Evolutionary conservation across 2,888 invertebrate genomes (phyloP), one percentile per base, ranked within the genome.

Genomic region (Drosophila rellima): DNA sequence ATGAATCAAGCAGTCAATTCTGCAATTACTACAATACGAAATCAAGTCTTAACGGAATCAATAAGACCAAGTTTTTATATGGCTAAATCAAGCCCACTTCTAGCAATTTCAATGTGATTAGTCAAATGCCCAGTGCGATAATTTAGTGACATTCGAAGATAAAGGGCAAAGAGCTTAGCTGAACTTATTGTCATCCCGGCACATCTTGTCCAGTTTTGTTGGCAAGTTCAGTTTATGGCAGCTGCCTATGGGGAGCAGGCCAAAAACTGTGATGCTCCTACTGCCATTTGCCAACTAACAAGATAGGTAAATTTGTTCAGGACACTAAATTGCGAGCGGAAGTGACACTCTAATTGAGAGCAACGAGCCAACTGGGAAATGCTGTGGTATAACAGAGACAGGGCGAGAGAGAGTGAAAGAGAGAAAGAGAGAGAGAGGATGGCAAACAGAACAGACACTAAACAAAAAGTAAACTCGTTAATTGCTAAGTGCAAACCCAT

Each of bases 291-390:
- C 56, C 48, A 17, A 10, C 64, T 48, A 47, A 40, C 39, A 59
- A 63, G 70, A 66, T 78, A 78, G 74, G 79, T 81, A 79, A 79
- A 79, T 81, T 79, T 78, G 78, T 74, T 54, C 66, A 79, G 70
- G 63, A 64, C 78, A 60, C 68, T 66, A 67, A 78, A 77, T 77
- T 79, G 63, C 70, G 59, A 73, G 70, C 81, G 78, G 78, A 79
- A 80, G 79, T 80, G 79, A 80, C 79, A 80, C 79, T 80, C 79
- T 82, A 80, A 80, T 82, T 80, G 79, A 82, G 79, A 82, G 79
- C 82, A 80, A 80, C 79, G 79, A 80, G 82, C 71, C 77, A 79
- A 39, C 78, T 42, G 79, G 74, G 81, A 78, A 64, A 68, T 60
- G 59, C 40, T 64, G 57, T 31, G 51, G 33, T 48, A 50, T 26